phyloP scores from a whole-genome alignment of 2,797 vertebrate genomes.

The Manis javanica region DNA sequence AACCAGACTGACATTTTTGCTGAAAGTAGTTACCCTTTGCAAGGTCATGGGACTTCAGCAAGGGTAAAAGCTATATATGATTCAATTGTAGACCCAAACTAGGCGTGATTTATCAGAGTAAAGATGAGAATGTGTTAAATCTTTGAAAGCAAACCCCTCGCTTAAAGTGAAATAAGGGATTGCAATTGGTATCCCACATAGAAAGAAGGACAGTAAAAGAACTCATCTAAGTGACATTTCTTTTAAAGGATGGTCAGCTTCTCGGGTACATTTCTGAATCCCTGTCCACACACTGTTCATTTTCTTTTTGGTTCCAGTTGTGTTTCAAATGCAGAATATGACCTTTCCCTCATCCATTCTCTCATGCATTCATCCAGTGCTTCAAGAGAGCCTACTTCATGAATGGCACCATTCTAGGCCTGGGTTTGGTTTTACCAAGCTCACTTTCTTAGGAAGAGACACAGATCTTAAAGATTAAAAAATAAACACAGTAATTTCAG shows the following conservation, averaged over 20 bases:
- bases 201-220: not conserved
- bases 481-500: not conserved
- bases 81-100: slow-evolving; percentile 34
- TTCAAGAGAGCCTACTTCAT: no score
- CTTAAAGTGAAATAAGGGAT: not conserved
- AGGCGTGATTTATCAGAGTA: slow-evolving; percentile 56
- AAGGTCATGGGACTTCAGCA: slow-evolving; percentile 59
- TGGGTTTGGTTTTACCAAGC: not conserved
- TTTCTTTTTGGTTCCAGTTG: not conserved
- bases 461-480: not conserved
- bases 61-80: slow-evolving; percentile 55
- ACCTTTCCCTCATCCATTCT: not conserved
- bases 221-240: not conserved
- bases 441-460: not conserved
- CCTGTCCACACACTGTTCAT: not conserved
- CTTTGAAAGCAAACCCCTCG: slow-evolving; percentile 48
- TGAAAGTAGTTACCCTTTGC: slow-evolving; percentile 63
- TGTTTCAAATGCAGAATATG: slow-evolving; percentile 56
- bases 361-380: not conserved
- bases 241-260: slow-evolving; percentile 2
- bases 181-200: not conserved
- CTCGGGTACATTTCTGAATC: not conserved
- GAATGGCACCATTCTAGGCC: not conserved
- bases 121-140: slow-evolving; percentile 53
- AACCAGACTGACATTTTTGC: slow-evolving; percentile 62